Base-by-base conservation (phyloP, 2,797 vertebrate species). In the Anniella stebbinsi region DNA sequence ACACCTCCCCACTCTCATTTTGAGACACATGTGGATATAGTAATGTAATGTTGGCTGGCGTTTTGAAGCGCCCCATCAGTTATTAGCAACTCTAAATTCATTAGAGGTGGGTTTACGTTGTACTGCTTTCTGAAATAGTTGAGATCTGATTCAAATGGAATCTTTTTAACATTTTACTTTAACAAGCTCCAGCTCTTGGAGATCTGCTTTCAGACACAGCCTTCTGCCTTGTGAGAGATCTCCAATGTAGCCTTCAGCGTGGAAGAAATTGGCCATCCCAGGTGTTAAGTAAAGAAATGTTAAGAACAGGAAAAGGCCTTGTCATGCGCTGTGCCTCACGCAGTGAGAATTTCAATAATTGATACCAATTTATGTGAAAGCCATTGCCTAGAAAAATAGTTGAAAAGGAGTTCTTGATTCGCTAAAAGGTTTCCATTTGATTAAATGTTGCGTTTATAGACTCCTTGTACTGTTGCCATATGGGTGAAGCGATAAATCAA, bases 321-420 rank as follows among this genome's bases (percentile, higher is more conserved):
- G 54, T 57, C 12, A 15, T 57, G 54, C 15, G 54, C 70, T 6
- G 13, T n/a, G 48, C 11, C 48, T 80, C 77, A 17, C 13, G 0
- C 48, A n/a, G 41, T 23, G n/a, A 2, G 82, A 84, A 7, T 77
- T 1, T 12, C 0, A 0, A 12, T 72, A 38, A 2, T 1, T 41
- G 2, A 15, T 84, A 15, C 25, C 67, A 9, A 1, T 75, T 76
- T 5, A 33, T 15, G 1, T 45, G 30, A 0, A 0, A 85, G 51
- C 28, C 86, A 51, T 21, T 1, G 9, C 75, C 5, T 67, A 2
- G 15, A 90, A 67, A 66, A 78, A 75, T 69, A 6, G 23, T 0
- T 87, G 21, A 92, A 91, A 89, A 36, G 1, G 0, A 18, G 2
- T 84, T 73, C 92, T 88, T 75, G 4, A 38, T 89, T 10, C 88